Percentiles rank a stretch among this genome's conserved stretches.
phyloP scores from a whole-genome alignment of 2,797 vertebrate species.

The Sarcophilus harrisii region DNA sequence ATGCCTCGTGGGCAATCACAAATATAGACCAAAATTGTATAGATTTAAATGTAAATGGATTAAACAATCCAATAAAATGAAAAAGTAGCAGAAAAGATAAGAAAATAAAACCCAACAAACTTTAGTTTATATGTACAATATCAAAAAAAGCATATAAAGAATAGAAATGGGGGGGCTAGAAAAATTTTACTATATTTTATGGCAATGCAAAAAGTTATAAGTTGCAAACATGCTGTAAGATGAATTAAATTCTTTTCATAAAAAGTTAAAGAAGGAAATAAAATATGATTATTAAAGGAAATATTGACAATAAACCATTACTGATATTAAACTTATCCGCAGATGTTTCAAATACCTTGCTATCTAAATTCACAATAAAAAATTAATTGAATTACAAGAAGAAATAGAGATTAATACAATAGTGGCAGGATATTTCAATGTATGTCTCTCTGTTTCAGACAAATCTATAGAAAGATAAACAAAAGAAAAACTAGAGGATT shows the following conservation, averaged over 20 bases:
- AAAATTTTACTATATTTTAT: not conserved
- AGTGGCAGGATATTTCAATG: not conserved
- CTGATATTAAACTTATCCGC: not conserved
- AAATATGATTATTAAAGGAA: not conserved
- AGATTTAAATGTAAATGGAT: not conserved
- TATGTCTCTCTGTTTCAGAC: not conserved
- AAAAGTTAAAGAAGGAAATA: not conserved
- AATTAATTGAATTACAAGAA: not conserved
- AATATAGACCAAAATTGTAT: not conserved
- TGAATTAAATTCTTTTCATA: not conserved
- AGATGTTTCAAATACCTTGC: not conserved
- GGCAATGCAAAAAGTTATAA: not conserved
- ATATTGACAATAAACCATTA: not conserved
- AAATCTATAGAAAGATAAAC: not conserved
- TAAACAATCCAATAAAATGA: not conserved
- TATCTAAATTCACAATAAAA: not conserved
- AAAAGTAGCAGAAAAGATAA: not conserved
- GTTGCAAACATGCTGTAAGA: not conserved
- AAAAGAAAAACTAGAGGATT: not conserved
- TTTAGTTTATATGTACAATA: not conserved
- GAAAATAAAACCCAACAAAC: not conserved
- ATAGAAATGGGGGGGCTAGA: not conserved
- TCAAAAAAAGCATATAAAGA: not conserved
- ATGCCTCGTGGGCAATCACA: no score
- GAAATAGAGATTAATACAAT: not conserved